Base-by-base conservation (phyloP, 2,797 vertebrate genomes). In the Poeciliopsis presidionis region DNA sequence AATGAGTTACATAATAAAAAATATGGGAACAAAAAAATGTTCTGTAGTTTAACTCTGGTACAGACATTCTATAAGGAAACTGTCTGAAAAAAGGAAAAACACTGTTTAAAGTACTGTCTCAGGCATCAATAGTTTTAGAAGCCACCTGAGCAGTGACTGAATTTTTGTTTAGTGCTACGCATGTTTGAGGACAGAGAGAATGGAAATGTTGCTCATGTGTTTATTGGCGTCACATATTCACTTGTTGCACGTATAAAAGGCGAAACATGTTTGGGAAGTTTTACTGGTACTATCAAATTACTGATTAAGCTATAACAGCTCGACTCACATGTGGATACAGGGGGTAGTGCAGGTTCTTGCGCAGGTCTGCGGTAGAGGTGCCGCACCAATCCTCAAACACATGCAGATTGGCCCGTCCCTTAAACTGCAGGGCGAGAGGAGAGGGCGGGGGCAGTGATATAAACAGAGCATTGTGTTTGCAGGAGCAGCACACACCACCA, bases 311-410 rank as follows among this genome's bases (percentile, higher is more conserved):
- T 5, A 55, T 3, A 13, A 49, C 9, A 16, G n/a, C 63, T 39
- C 7, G 33, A 97, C 98, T 97, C 90, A 99, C 98, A 0, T 99
- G 98, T 36, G 98, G 97, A 87, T 97, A 97, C 22, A 99, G 91
- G 0, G 98, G 98, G 82, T 97, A 99, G 92, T 99, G 98, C 2
- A 96, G 92, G 85, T 98, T 97, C 59, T 93, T 97, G 83, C 95
- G 92, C 51, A 99, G 97, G 78, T 97, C 96, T 25, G 94, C 91
- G 4, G 92, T 86, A 51, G 97, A 97, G 63, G 95, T 86, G 65
- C 98, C 98, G 5, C 98, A 99, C 98, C 98, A 99, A 93, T 99
- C 98, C 81, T 99, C 98, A 84, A 99, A 99, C 63, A 97, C 94
- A 0, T 99, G 98, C 84, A 99, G 94, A 87, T 99, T 99, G 87